A percentile compares a stretch with the other conserved stretches of the same genome.
phyloP scores from a whole-genome alignment of 2,888 invertebrate genomes.

The Brachypterus glaber region DNA sequence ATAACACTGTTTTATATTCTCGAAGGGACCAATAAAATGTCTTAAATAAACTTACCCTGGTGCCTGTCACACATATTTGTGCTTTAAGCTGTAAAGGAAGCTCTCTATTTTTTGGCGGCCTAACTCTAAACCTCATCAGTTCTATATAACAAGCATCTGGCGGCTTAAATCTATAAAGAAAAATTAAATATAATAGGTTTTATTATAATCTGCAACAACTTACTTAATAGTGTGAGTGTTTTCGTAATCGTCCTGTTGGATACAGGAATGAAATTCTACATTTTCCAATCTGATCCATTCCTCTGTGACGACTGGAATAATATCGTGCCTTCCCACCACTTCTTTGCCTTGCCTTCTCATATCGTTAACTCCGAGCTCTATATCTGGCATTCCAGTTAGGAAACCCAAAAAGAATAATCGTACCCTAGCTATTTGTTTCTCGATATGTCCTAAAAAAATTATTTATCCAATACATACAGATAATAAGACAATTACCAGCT shows the following conservation, averaged over 20 bases:
- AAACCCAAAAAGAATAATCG: constrained; percentile 94
- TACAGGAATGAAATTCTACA: constrained; percentile 88
- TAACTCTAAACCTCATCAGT: constrained; percentile 87
- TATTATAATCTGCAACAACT: constrained; percentile 20
- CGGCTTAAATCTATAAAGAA: constrained; percentile 72
- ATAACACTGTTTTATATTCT: constrained; percentile 4
- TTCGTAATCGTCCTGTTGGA: constrained; percentile 85
- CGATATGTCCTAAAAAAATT: constrained; percentile 45
- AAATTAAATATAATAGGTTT: constrained; percentile 5
- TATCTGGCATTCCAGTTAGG: constrained; percentile 89
- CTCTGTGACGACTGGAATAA: constrained; percentile 96
- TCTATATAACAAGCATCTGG: constrained; percentile 98
- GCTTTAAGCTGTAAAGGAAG: constrained; percentile 92
- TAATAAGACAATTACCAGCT: too few species aligned
- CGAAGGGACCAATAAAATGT: constrained; percentile 3
- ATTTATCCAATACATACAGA: too few species aligned
- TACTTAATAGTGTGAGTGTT: constrained; percentile 77
- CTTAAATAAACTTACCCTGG: constrained; percentile 48
- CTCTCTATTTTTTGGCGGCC: constrained; percentile 92
- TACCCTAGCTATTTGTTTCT: constrained; percentile 89
- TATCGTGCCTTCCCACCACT: constrained; percentile 97
- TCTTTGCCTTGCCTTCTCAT: constrained; percentile 96
- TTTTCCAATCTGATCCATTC: constrained; percentile 97
- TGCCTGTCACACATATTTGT: constrained; percentile 77
- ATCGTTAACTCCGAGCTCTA: constrained; percentile 97